Percentiles rank a stretch among this genome's conserved stretches.
Evolutionary conservation across 2,113 vertebrate species (phyloP).

Genomic region (Phylloscopus trochilus): DNA sequence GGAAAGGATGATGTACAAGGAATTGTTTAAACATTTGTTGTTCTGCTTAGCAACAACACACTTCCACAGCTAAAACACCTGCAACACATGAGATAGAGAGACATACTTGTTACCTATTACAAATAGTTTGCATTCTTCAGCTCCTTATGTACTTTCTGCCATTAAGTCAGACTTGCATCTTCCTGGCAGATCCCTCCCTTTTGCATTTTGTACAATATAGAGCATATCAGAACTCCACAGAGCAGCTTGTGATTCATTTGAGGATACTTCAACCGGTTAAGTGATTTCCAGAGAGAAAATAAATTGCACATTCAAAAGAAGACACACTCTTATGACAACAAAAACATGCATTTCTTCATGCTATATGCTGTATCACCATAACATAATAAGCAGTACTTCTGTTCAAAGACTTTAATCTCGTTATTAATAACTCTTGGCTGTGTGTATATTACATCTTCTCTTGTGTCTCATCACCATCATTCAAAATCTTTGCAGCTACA

Average conservation of each 20-base stretch:
- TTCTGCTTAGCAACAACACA: not conserved
- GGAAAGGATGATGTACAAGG: not conserved
- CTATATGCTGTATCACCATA: not conserved
- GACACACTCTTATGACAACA: not conserved
- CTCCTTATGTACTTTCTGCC: not conserved
- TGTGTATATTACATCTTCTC: not conserved
- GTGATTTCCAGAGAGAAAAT: not conserved
- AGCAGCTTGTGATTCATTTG: not conserved
- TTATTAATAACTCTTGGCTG: not conserved
- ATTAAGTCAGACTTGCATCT: not conserved
- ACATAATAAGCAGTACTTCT: not conserved
- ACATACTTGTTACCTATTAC: not conserved
- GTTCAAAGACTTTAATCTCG: not conserved
- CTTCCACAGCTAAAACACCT: not conserved
- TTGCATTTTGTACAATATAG: not conserved
- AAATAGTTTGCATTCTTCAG: not conserved
- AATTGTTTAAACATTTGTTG: not conserved
- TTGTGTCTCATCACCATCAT: not conserved
- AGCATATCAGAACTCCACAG: not conserved
- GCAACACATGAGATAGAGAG: not conserved
- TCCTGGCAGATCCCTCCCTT: not conserved
- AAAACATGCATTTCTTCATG: not conserved
- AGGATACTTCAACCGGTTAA: not conserved
- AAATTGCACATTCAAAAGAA: not conserved
- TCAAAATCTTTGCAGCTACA: not conserved